A percentile compares a stretch with the other conserved stretches of the same genome.
Evolutionary conservation across 2,113 vertebrate species (phyloP).

Genomic region (Toxotes chatareus): DNA sequence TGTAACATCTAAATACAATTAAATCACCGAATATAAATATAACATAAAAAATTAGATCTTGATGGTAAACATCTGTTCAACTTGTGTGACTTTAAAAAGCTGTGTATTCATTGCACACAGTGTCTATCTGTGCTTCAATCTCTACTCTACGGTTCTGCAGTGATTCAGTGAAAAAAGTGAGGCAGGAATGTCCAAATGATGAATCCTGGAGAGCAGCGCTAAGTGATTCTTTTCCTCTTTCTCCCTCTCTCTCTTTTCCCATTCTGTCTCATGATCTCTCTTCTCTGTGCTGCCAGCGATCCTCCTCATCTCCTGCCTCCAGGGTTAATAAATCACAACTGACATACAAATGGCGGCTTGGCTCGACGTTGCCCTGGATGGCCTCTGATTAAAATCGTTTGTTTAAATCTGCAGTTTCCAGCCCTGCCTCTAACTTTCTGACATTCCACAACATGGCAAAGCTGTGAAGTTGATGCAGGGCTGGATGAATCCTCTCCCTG

Average conservation of each 20-base stretch:
- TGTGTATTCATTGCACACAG: too few species aligned
- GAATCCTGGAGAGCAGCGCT: slow-evolving; percentile 32
- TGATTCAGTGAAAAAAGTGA: background rate
- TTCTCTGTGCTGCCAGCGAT: slow-evolving; percentile 58
- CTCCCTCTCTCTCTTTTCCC: slow-evolving; percentile 26
- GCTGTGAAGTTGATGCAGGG: slow-evolving; percentile 64
- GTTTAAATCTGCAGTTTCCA: slow-evolving; percentile 85
- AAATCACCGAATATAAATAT: slow-evolving; percentile 6
- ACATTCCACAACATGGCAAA: slow-evolving; percentile 70
- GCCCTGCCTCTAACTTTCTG: slow-evolving; percentile 70
- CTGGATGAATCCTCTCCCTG: slow-evolving; percentile 39
- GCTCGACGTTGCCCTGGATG: slow-evolving; percentile 70
- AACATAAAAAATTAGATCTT: background rate
- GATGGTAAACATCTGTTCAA: slow-evolving; percentile 29
- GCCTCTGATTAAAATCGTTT: slow-evolving; percentile 86
- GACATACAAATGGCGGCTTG: slow-evolving; percentile 71
- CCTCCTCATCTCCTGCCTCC: slow-evolving; percentile 73
- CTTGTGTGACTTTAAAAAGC: slow-evolving; percentile 9
- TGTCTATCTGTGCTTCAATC: background rate
- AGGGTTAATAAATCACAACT: slow-evolving; percentile 84
- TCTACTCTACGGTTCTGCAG: background rate
- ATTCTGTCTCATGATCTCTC: slow-evolving; percentile 24
- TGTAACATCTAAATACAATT: background rate
- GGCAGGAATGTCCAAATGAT: slow-evolving; percentile 38
- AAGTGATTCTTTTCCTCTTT: slow-evolving; percentile 54